phyloP scores from a whole-genome alignment of 1,140 invertebrate genomes.

The Polypedilum pembai region DNA sequence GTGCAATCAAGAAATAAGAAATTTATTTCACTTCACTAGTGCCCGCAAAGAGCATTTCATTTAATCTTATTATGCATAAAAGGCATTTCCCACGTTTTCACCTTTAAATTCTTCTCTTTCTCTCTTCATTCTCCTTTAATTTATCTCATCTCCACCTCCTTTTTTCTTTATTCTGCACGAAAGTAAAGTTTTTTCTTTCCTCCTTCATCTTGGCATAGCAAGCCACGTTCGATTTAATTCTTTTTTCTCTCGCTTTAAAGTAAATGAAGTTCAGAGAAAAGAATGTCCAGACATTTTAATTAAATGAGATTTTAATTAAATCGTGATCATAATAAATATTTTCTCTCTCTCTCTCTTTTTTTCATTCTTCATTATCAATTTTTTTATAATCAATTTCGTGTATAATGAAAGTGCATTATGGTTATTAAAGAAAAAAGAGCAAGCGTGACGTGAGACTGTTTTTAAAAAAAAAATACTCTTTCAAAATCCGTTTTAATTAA shows the following conservation, averaged over 20 bases:
- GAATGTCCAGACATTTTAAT: conserved; percentile 18
- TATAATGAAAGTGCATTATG: conserved; percentile 13
- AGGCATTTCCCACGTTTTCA: conserved; percentile 23
- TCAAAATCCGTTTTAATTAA: too few relatives aligned
- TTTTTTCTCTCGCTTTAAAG: neutral
- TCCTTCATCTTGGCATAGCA: neutral
- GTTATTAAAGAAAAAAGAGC: neutral
- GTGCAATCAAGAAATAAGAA: neutral
- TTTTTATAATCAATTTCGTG: conserved; percentile 2
- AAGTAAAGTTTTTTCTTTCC: neutral
- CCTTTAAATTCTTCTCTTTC: conserved; percentile 20
- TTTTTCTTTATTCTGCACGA: conserved; percentile 2
- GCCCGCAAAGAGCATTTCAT: neutral
- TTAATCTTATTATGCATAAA: conserved; percentile 3
- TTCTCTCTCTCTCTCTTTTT: neutral
- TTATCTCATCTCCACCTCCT: conserved; percentile 19
- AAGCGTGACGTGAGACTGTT: too few relatives aligned
- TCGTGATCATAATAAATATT: conserved; percentile 13
- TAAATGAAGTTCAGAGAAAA: neutral
- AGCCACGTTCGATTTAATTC: neutral
- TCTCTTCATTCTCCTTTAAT: conserved; percentile 18
- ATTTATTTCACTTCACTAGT: neutral
- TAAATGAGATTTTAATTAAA: conserved; percentile 14
- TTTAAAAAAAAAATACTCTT: too few relatives aligned
- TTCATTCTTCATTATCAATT: conserved; percentile 1